Percentiles rank a stretch among this genome's conserved stretches.
Evolutionary conservation across 2,888 invertebrate species (phyloP).

Genomic region (Epicampocera succincta): DNA sequence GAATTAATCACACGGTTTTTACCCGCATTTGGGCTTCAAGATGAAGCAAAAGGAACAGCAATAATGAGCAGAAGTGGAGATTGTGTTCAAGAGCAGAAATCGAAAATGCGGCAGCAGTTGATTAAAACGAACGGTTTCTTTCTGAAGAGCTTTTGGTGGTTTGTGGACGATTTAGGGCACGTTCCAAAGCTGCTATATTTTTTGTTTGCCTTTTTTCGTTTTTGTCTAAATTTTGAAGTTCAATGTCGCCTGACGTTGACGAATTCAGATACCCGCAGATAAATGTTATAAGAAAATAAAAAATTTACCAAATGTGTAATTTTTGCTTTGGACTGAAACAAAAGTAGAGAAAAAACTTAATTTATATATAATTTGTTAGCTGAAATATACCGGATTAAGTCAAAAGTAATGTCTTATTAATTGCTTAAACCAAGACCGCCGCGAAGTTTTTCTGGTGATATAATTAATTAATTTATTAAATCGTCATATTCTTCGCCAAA

Average conservation of each 20-base stretch:
- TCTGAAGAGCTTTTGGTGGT: constrained; percentile 13
- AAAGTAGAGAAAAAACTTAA: too few relatives aligned
- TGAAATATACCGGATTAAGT: not conserved
- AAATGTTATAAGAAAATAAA: constrained; percentile 8
- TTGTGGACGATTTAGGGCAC: constrained; percentile 39
- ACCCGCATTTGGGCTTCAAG: not conserved
- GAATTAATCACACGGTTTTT: not conserved
- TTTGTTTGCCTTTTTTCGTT: not conserved
- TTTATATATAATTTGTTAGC: constrained; percentile 10
- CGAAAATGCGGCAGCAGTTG: not conserved
- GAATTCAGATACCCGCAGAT: constrained; percentile 13
- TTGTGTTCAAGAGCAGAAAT: not conserved
- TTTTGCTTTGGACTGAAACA: too few relatives aligned
- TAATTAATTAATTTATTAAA: not conserved
- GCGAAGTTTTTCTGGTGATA: not conserved
- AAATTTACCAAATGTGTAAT: not conserved
- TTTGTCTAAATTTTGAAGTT: constrained; percentile 49
- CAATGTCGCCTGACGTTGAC: constrained; percentile 40
- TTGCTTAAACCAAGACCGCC: constrained; percentile 28
- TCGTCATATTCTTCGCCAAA: constrained; percentile 16
- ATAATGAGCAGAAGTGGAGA: too few relatives aligned
- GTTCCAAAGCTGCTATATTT: constrained; percentile 26
- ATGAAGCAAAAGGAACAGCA: not conserved
- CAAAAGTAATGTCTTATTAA: constrained; percentile 42
- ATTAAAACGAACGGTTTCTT: constrained; percentile 22